Base-by-base conservation (phyloP, 30 jellyfish, hydroid and myxozoan species). In the Hydractinia echinata region DNA sequence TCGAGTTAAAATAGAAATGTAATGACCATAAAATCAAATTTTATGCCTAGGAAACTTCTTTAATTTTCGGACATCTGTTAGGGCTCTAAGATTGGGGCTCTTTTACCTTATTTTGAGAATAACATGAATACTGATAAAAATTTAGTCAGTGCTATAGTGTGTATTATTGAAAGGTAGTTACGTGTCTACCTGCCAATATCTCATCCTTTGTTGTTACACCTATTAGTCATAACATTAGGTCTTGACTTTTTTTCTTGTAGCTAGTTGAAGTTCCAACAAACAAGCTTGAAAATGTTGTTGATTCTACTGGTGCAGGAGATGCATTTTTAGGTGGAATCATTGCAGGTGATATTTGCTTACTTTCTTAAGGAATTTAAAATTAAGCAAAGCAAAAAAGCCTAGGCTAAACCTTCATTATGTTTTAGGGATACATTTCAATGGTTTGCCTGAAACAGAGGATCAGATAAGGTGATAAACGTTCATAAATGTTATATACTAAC, bases 251-350 rank as follows among this genome's bases (percentile, higher is more conserved):
- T 0, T 7, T 64, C 13, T 82, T 66, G 3, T 67, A 89, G 97
- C 72, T 84, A n/a, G 82, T 85, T 2, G 95, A 81, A 56, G 87
- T 89, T 19, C 88, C 89, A 5, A 81, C 95, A 10, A 89, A 85
- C 21, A 53, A 66, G 14, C 62, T 89, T 61, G 67, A 89, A 49
- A 73, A 82, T 7, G 95, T 89, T 52, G 95, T 85, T 8, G 97
- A 89, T 84, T 95, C 97, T 0, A 89, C 97, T 4, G 97, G 97
- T 5, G 97, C 97, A 9, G 97, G 97, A 56, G 97, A 89, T 81
- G 97, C 97, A 6, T 89, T 89, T 58, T 90, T 89, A 4, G 97
- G 97, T 0, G 97, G 97, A 4, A 84, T 89, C 4, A 89, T 89
- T 14, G 92, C 97, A 44, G 94, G 97, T 89, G 55, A 70, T 79